Evolutionary conservation across 1,140 invertebrate genomes (phyloP), one percentile per base, ranked within the genome.

Genomic region (Idris sp.): DNA sequence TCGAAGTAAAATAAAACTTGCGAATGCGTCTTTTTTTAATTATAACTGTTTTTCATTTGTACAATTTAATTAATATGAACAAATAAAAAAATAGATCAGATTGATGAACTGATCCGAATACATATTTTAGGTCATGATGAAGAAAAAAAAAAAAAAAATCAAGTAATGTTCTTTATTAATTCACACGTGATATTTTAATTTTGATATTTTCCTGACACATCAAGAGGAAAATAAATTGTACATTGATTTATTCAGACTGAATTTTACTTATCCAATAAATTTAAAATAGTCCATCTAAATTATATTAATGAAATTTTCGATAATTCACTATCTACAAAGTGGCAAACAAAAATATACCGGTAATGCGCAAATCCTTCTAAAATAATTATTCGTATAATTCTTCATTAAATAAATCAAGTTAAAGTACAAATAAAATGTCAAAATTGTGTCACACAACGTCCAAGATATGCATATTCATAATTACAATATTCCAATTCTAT

Each of bases 271-370:
- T 36, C 54, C 36, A 59, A 69, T 58, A 44, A 69, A 68, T 68
- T 68, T 41, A 68, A 68, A 68, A 58, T 68, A 68, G 64, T 58
- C 9, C 53, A 53, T 58, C 53, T 46, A 61, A 69, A 69, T 59
- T 35, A 59, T 36, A 51, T 59, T 31, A 35, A 7, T 44, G 35
- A 35, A 33, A 51, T 49, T 43, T 40, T 43, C 46, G 46, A 59
- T 61, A 61, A 71, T 61, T 62, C 26, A 41, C 48, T 61, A 71
- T 40, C 15, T 13, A 6, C 22, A 19, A 62, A 61, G 49, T 71
- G 56, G 54, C 31, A 40, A 71, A 71, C 53, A 54, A 62, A 71
- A 71, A 61, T 61, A 56, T 18, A n/a, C n/a, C 49, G 18, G 33
- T 56, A 72, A 56, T 58, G 26, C n/a, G n/a, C 51, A 64, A 41